These are phyloP conservation scores for Euschistus heros DNA, from an alignment of 1,140 invertebrate genomes.

Conservation along the genomic window DNA sequence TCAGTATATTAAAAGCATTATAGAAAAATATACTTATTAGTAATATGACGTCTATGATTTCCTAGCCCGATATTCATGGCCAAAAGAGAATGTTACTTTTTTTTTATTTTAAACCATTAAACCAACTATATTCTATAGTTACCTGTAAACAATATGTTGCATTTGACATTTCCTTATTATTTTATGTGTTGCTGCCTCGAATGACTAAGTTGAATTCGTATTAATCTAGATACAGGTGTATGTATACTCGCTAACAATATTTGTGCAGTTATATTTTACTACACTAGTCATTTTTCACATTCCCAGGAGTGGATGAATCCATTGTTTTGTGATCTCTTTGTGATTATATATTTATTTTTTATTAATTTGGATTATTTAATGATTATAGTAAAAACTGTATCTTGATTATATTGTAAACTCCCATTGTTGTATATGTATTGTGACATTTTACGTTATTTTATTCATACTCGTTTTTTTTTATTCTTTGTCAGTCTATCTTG, in stretches of 20 bases:
- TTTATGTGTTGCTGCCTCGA: slow-evolving; percentile 1
- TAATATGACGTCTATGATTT: not conserved
- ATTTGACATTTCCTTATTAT: not conserved
- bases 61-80: not conserved
- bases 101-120: not conserved
- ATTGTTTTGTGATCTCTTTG: slow-evolving; percentile 11
- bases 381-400: not conserved
- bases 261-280: not conserved
- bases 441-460: not conserved
- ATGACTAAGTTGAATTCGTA: not conserved
- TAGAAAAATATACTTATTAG: not conserved
- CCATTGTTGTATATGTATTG: not conserved
- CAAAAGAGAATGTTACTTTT: not conserved
- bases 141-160: not conserved
- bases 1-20: not conserved
- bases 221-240: not conserved
- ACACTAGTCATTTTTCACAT: slow-evolving; percentile 14
- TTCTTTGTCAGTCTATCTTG: not conserved
- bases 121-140: not conserved
- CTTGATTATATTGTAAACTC: not conserved
- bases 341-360: slow-evolving; percentile 2
- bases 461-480: not conserved
- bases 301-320: not conserved
- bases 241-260: not conserved
- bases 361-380: not conserved